Base-by-base conservation (phyloP, 2,113 vertebrate genomes). In the Plecturocebus donacophilus region DNA sequence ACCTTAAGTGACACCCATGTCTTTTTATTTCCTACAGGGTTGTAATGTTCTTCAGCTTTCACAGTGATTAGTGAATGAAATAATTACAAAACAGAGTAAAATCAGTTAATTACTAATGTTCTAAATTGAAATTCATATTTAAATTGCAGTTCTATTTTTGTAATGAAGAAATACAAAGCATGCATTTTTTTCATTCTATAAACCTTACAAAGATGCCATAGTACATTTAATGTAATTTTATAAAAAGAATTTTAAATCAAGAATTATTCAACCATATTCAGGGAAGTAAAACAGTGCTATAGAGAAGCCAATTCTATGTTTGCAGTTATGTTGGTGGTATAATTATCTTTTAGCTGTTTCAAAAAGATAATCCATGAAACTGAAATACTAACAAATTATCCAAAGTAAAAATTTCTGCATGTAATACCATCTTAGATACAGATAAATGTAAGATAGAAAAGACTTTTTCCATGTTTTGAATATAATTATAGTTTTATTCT, bases 71-170 rank as follows among this genome's bases (percentile, higher is more conserved):
- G 96, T 71, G 49, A 95, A 97, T 94, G 75, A 71, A n/a, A 97
- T 8, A 61, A 20, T 90, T 87, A 87, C 52, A 92, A 83, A 76
- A 87, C n/a, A 90, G 35, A 87, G 14, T 42, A 94, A 93, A 97
- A 32, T 17, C 49, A 95, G 38, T 88, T 91, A 76, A 70, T 97
- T 92, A 97, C 16, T 47, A 73, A 70, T 82, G 25, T 68, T 84
- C 77, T n/a, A 82, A 93, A 92, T 93, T 97, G 73, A 68, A 92
- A 96, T 52, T 90, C 38, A 91, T 95, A 1, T 80, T 94, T 64
- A 82, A 96, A 61, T 92, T 84, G 38, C 14, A 47, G 12, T 84
- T 94, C 54, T 92, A 61, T 94, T 94, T 96, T 96, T 87, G 5
- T 13, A 79, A 76, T 40, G 52, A 95, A 89, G 3, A 11, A 83